Evolutionary conservation across 2,888 invertebrate genomes (phyloP).

Genomic region (Villa cingulata): DNA sequence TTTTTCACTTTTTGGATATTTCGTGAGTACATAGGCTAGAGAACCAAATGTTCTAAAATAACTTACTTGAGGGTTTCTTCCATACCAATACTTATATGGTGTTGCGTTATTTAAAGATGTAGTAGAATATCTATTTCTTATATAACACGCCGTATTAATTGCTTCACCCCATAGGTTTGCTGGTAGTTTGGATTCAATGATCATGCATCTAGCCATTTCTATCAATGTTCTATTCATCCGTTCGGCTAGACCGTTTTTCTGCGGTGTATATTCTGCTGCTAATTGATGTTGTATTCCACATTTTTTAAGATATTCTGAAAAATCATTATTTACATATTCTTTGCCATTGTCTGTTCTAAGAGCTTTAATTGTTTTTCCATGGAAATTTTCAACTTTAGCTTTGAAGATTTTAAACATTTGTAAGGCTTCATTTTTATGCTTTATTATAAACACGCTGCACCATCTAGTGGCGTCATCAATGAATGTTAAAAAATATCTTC

Average conservation of each 20-base stretch:
- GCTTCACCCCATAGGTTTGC: not conserved
- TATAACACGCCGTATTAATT: not conserved
- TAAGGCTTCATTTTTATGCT: not conserved
- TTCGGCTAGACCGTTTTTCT: not conserved
- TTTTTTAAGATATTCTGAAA: not conserved
- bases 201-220: not conserved
- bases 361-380: not conserved
- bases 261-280: not conserved
- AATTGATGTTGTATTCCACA: not conserved
- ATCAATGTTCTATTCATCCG: not conserved
- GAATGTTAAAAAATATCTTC: too few species aligned
- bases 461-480: too few species aligned
- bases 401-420: not conserved
- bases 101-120: not conserved
- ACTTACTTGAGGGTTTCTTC: not conserved
- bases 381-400: not conserved
- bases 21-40: not conserved
- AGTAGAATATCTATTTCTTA: not conserved
- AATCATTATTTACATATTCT: not conserved
- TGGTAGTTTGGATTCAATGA: not conserved
- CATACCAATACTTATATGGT: not conserved
- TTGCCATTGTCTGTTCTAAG: not conserved
- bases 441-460: too few species aligned
- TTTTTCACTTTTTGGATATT: slow-evolving; percentile 6
- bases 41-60: not conserved